Evolutionary conservation across 2,797 vertebrate species (phyloP), one percentile per base, ranked within the genome.

Genomic region (Tapirus indicus): DNA sequence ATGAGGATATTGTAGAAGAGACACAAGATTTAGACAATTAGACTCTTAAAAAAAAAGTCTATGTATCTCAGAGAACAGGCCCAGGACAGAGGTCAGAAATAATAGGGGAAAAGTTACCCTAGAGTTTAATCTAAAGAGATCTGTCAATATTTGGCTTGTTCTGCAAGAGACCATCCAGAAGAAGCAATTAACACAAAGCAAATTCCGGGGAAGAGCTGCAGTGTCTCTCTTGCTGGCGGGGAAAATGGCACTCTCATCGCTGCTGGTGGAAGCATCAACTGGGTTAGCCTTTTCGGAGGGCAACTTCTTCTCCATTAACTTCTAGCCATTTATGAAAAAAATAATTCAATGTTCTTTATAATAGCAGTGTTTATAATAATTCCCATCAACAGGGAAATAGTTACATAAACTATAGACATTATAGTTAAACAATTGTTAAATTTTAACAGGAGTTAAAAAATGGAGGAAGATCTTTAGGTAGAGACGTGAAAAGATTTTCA

Each of bases 81-180:
- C 60, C n/a, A 84, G 86, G 82, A 75, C 29, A 60, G 69, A 97
- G 93, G 75, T 97, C 91, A 97, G 92, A 97, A 97, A 97, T 94
- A 97, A 98, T 88, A 93, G 72, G 68, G 35, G n/a, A 29, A 83
- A 93, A 95, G 94, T 93, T 97, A 88, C 89, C 93, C 96, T 91
- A 85, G 95, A 97, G 92, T 96, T 94, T 97, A 96, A 93, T 93
- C 91, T 91, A 95, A 91, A 96, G 95, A 95, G 85, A 94, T 95
- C 95, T 97, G 96, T 98, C 97, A 97, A 94, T 97, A 97, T 97
- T 96, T 97, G 95, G 71, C 82, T 93, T 97, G 93, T 93, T 95
- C 95, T 96, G 54, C 83, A 95, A 95, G 86, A 96, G 96, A 97
- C 95, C 84, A 85, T 95, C 88, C 54, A 83, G 92, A 72, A 92